Base-by-base conservation (phyloP, 1,140 invertebrate genomes). In the Euglossa dilemma region DNA sequence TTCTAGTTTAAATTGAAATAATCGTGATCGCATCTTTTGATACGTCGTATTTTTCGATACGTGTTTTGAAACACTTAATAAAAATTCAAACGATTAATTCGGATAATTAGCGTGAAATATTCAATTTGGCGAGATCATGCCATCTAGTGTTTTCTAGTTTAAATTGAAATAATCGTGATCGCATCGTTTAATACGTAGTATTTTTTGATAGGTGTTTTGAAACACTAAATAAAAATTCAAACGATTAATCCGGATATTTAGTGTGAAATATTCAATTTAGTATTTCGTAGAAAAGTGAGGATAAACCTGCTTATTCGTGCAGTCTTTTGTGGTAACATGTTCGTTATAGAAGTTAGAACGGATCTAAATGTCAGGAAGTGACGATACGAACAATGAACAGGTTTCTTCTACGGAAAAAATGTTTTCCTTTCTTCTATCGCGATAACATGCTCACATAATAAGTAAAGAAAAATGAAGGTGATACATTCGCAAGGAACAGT, bases 321-420 rank as follows among this genome's bases (percentile, higher is more conserved):
- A 43, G 47, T 74, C 45, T 74, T 74, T 45, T 56, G 61, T 8
- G 23, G 23, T 59, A 59, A 74, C 47, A 56, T 7, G 11, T 4
- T 1, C 43, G 72, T 20, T 59, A n/a, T 36, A 36, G 28, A 47
- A 20, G 72, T 74, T 74, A n/a, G 20, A 47, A 45, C 16, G 43
- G 56, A 18, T 74, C 9, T 16, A 54, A 28, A 18, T 18, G 69
- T 71, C 12, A 43, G 14, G 14, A 18, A 25, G 43, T 16, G 47
- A 25, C 54, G 36, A 45, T 74, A 50, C 67, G 67, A 70, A 70
- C 45, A 70, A 52, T 28, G 67, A 52, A 70, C 47, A 52, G 47
- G n/a, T 70, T 14, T n/a, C 25, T 28, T 25, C 47, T 52, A 6
- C 16, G 25, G 14, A 52, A 70, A 23, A 70, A 70, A 54, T 70